A percentile compares a stretch with the other conserved stretches of the same genome.
These are phyloP conservation scores for Caenorhabditis imperialis DNA, from an alignment of 2,888 invertebrate genomes.

Conservation along the genomic window DNA sequence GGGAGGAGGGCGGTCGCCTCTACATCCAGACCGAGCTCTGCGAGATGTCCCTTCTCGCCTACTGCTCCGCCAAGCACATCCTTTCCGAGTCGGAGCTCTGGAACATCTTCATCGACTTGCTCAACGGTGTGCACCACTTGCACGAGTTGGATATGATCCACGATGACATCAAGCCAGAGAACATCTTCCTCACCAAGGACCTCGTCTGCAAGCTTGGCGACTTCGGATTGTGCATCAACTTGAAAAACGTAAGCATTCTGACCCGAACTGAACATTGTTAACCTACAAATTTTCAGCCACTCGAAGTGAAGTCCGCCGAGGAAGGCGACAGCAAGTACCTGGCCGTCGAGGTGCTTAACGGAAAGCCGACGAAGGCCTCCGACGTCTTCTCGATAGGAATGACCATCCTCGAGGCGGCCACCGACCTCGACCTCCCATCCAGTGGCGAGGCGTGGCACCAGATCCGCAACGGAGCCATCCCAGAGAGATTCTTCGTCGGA, in stretches of 20 bases:
- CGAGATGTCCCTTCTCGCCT: slow-evolving; percentile 82
- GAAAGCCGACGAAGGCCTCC: slow-evolving; percentile 84
- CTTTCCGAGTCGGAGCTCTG: slow-evolving; percentile 83
- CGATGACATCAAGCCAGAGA: slow-evolving; percentile 87
- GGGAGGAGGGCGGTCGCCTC: slow-evolving; percentile 82
- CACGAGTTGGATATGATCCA: slow-evolving; percentile 85
- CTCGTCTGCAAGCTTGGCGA: slow-evolving; percentile 85
- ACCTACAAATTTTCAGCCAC: slow-evolving; percentile 33
- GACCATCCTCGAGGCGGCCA: slow-evolving; percentile 80
- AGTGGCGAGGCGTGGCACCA: slow-evolving; percentile 85
- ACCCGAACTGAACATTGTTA: too few species aligned
- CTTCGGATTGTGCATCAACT: slow-evolving; percentile 85
- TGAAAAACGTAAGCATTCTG: slow-evolving; percentile 79
- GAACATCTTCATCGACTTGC: slow-evolving; percentile 84
- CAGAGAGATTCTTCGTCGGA: slow-evolving; percentile 79
- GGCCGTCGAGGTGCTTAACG: slow-evolving; percentile 84
- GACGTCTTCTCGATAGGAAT: slow-evolving; percentile 83
- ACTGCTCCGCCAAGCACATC: slow-evolving; percentile 81
- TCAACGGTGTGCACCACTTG: slow-evolving; percentile 82
- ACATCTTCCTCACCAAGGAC: slow-evolving; percentile 84
- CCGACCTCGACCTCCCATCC: slow-evolving; percentile 84
- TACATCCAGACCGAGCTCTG: slow-evolving; percentile 83
- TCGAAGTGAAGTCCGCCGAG: slow-evolving; percentile 53
- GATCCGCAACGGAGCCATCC: slow-evolving; percentile 82
- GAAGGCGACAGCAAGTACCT: slow-evolving; percentile 87